These are phyloP conservation scores for Sphenodon punctatus DNA, from an alignment of 2,797 vertebrate genomes.

Conservation along the genomic window DNA sequence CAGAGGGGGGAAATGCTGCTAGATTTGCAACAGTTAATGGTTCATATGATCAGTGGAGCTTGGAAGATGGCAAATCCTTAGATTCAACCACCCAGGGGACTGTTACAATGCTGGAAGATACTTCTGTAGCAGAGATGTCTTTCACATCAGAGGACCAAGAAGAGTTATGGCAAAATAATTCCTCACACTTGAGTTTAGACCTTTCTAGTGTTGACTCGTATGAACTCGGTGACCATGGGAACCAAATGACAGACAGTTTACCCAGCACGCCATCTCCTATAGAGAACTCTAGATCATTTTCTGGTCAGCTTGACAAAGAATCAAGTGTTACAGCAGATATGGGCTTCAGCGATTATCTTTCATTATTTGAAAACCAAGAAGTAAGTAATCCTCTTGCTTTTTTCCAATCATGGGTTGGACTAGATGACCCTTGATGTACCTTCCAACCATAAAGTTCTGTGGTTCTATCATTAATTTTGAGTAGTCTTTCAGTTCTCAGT, in stretches of 20 bases:
- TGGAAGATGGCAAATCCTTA: constrained; percentile 82
- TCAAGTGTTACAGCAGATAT: constrained; percentile 36
- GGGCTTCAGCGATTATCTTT: constrained; percentile 84
- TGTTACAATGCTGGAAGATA: constrained; percentile 75
- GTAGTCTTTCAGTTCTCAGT: too few species aligned
- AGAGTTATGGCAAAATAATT: constrained; percentile 83
- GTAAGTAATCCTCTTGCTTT: constrained; percentile 71
- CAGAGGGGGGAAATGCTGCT: constrained; percentile 57
- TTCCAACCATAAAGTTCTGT: too few species aligned
- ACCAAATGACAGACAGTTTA: constrained; percentile 88
- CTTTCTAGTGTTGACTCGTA: constrained; percentile 85
- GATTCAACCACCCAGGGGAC: constrained; percentile 76
- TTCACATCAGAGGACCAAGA: constrained; percentile 66
- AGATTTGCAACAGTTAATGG: constrained; percentile 61
- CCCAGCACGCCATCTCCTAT: constrained; percentile 92
- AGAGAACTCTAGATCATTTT: constrained; percentile 86
- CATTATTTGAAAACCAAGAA: constrained; percentile 85
- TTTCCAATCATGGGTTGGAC: too few species aligned
- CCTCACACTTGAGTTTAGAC: constrained; percentile 86
- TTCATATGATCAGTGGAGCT: constrained; percentile 75
- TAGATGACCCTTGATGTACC: too few species aligned
- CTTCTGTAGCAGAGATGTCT: constrained; percentile 80
- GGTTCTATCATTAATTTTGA: not conserved
- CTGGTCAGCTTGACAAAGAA: constrained; percentile 79
- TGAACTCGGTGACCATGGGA: constrained; percentile 82